phyloP scores from a whole-genome alignment of 2,113 vertebrate species.

The Corythornis madagascariensis region DNA sequence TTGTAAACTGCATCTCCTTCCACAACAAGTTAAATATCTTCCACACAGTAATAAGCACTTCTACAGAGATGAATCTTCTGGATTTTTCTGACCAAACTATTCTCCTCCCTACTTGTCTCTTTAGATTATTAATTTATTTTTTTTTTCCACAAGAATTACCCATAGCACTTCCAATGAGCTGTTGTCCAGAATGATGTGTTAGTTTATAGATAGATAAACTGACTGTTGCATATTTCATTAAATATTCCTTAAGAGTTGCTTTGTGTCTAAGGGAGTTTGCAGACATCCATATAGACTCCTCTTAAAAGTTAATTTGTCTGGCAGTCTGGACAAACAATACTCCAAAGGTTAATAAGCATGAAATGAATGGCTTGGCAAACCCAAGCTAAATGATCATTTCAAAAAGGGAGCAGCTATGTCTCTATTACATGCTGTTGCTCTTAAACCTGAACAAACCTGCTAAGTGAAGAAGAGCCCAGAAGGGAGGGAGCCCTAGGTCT shows the following conservation, averaged over 20 bases:
- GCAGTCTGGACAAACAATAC: constrained; percentile 59
- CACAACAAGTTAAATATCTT: background rate
- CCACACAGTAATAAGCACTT: background rate
- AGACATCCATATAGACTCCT: constrained; percentile 14
- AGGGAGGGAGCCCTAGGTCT: background rate
- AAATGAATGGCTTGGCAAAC: constrained; percentile 36
- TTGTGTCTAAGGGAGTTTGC: constrained; percentile 53
- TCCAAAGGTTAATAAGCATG: constrained; percentile 63
- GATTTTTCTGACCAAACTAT: background rate
- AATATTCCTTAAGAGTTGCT: constrained; percentile 43
- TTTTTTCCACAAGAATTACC: background rate
- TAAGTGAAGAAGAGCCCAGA: background rate
- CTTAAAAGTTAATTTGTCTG: constrained; percentile 54
- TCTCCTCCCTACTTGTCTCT: background rate
- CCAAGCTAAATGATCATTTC: constrained; percentile 32
- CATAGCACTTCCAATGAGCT: background rate
- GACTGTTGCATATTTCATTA: constrained; percentile 46
- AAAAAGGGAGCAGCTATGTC: background rate
- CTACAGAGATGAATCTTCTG: background rate
- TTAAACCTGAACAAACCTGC: constrained; percentile 20
- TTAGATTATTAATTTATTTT: background rate
- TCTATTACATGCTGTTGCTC: background rate
- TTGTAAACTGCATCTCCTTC: background rate
- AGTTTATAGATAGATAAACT: constrained; percentile 29
- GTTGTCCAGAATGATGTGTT: constrained; percentile 3